phyloP scores from a whole-genome alignment of 30 jellyfish, hydroid and myxozoan genomes.

The Cassiopea xamachana region DNA sequence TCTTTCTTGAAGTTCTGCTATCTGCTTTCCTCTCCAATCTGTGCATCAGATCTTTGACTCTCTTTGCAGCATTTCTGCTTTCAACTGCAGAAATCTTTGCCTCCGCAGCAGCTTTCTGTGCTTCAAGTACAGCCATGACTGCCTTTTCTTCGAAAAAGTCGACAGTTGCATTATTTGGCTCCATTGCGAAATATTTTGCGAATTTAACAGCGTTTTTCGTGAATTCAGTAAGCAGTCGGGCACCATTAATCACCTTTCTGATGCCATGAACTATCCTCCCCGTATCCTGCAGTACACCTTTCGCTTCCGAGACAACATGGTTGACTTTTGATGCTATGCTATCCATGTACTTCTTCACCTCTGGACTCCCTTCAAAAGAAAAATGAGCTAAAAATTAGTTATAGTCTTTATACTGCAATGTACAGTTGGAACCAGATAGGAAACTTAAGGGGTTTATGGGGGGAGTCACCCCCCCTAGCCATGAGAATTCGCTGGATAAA shows the following conservation, averaged over 20 bases:
- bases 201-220: slow-evolving; percentile 86
- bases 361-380: slow-evolving; percentile 18
- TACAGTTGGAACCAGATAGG: no score
- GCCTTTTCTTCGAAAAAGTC: slow-evolving; percentile 95
- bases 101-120: slow-evolving; percentile 92
- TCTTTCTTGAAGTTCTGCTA: slow-evolving; percentile 10
- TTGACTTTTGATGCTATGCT: slow-evolving; percentile 63
- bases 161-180: slow-evolving; percentile 87
- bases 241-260: slow-evolving; percentile 79
- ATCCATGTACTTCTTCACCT: slow-evolving; percentile 19
- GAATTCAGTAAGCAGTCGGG: slow-evolving; percentile 68
- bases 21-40: slow-evolving; percentile 30
- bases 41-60: slow-evolving; percentile 38
- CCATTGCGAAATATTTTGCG: slow-evolving; percentile 87
- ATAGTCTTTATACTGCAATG: no score
- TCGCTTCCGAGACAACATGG: slow-evolving; percentile 85
- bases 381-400: not conserved
- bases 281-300: slow-evolving; percentile 67
- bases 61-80: slow-evolving; percentile 79
- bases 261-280: slow-evolving; percentile 82
- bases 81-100: slow-evolving; percentile 83
- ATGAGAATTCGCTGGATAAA: no score
- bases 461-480: no score
- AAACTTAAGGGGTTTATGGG: no score
- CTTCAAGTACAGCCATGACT: slow-evolving; percentile 85